These are phyloP conservation scores for Platichthys stellatus DNA, from an alignment of 2,113 vertebrate genomes.

Conservation along the genomic window DNA sequence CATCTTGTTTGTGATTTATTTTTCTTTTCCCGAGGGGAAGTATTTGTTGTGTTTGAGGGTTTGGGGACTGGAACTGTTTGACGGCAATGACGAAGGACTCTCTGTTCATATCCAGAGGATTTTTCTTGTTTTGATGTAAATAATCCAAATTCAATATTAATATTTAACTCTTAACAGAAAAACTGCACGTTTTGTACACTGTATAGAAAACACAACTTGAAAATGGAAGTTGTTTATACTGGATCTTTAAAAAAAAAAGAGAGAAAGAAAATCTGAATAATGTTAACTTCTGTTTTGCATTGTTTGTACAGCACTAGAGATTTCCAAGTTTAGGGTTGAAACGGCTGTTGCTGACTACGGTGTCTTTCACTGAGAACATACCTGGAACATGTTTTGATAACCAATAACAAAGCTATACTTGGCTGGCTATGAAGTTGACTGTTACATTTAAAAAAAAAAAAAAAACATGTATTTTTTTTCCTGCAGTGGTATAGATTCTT, in stretches of 20 bases:
- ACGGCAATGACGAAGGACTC: slow-evolving; percentile 65
- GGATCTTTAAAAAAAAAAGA: slow-evolving; percentile 71
- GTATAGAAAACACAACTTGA: slow-evolving; percentile 72
- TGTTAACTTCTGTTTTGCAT: slow-evolving; percentile 67
- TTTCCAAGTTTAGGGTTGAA: slow-evolving; percentile 62
- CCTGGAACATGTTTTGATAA: slow-evolving; percentile 76
- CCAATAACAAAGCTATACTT: slow-evolving; percentile 76
- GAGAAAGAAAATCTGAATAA: slow-evolving; percentile 46
- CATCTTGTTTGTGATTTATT: slow-evolving; percentile 31
- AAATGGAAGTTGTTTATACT: slow-evolving; percentile 75
- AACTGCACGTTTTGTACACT: slow-evolving; percentile 84
- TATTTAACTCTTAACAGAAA: slow-evolving; percentile 74
- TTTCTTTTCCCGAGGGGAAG: slow-evolving; percentile 8
- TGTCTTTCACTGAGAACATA: slow-evolving; percentile 72
- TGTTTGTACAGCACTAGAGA: slow-evolving; percentile 73
- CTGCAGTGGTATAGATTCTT: slow-evolving; percentile 56
- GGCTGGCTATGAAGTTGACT: slow-evolving; percentile 81
- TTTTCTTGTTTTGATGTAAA: slow-evolving; percentile 70
- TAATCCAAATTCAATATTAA: slow-evolving; percentile 76
- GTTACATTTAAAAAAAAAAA: slow-evolving; percentile 70
- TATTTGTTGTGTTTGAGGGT: slow-evolving; percentile 44
- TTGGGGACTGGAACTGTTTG: slow-evolving; percentile 56
- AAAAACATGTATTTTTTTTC: too few relatives aligned
- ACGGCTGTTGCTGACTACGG: slow-evolving; percentile 59
- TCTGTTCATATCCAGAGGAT: slow-evolving; percentile 68